Conservation (phyloP, 1,140 invertebrate genomes). For the Danaus melanippus region DNA sequence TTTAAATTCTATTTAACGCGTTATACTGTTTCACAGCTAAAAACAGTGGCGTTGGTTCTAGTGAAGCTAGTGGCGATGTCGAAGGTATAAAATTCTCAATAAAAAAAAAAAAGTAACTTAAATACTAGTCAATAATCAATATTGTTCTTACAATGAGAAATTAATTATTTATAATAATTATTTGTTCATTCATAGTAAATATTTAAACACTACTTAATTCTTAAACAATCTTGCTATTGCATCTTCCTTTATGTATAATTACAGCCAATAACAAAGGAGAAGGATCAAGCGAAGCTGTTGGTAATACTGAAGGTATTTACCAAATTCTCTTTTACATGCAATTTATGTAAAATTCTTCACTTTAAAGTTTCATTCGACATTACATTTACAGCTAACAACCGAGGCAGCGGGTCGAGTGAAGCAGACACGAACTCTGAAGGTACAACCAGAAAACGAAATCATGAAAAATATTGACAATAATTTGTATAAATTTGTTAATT, state of each 20-base stretch:
- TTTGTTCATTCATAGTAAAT: not conserved
- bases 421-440: constrained; percentile 5
- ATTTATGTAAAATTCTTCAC: too few species aligned
- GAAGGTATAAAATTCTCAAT: not conserved
- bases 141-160: constrained; percentile 1
- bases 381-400: constrained; percentile 6
- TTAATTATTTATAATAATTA: too few species aligned
- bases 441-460: not conserved
- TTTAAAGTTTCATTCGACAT: not conserved
- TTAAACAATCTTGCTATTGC: too few species aligned
- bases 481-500: too few species aligned
- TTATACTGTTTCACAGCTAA: too few species aligned
- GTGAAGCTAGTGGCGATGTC: constrained; percentile 1
- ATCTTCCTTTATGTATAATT: not conserved
- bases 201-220: too few species aligned
- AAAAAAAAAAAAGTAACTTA: too few species aligned
- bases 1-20: too few species aligned
- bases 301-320: not conserved
- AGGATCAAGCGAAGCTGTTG: constrained; percentile 8
- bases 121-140: too few species aligned
- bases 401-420: not conserved
- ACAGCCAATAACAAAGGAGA: constrained; percentile 7
- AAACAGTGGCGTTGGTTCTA: not conserved
- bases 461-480: too few species aligned
- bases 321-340: too few species aligned